Conservation (phyloP, 2,888 invertebrate species). For the Chymomyza caudatula region DNA sequence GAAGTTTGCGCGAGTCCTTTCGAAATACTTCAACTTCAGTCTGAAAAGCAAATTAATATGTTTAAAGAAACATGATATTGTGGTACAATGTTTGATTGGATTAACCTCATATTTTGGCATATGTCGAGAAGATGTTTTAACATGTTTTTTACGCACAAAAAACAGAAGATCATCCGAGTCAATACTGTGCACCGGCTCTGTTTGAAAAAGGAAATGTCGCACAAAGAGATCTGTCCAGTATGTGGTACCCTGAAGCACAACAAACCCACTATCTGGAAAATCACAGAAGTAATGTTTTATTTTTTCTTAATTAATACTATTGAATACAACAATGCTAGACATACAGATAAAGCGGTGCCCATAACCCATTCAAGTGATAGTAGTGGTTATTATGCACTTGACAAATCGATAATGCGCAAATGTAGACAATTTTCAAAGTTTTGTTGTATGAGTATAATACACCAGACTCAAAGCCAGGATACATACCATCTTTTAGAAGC, state of each 20-base stretch:
- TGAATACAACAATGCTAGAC: not conserved
- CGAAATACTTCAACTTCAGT: slow-evolving; percentile 98
- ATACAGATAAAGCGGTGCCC: not conserved
- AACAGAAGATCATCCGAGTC: slow-evolving; percentile 96
- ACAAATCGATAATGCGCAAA: slow-evolving; percentile 74
- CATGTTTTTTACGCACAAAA: slow-evolving; percentile 95
- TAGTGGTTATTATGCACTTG: slow-evolving; percentile 14
- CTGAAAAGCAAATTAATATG: slow-evolving; percentile 78
- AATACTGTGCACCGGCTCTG: slow-evolving; percentile 86
- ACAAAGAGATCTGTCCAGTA: slow-evolving; percentile 98
- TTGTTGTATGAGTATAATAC: not conserved
- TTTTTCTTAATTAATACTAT: too few species aligned
- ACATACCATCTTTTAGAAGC: slow-evolving; percentile 89
- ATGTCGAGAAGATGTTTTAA: slow-evolving; percentile 91
- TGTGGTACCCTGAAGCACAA: slow-evolving; percentile 93
- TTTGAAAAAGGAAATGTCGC: slow-evolving; percentile 94
- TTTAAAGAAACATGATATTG: not conserved
- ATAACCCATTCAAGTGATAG: not conserved
- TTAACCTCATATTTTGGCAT: slow-evolving; percentile 92
- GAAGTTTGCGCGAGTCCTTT: slow-evolving; percentile 96
- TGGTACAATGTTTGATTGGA: not conserved
- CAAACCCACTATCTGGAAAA: slow-evolving; percentile 91
- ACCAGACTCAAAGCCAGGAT: not conserved
- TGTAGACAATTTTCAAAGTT: slow-evolving; percentile 62
- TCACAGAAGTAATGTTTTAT: not conserved